These are phyloP conservation scores for Diorhabda carinulata DNA, from an alignment of 1,140 invertebrate species.

Conservation along the genomic window DNA sequence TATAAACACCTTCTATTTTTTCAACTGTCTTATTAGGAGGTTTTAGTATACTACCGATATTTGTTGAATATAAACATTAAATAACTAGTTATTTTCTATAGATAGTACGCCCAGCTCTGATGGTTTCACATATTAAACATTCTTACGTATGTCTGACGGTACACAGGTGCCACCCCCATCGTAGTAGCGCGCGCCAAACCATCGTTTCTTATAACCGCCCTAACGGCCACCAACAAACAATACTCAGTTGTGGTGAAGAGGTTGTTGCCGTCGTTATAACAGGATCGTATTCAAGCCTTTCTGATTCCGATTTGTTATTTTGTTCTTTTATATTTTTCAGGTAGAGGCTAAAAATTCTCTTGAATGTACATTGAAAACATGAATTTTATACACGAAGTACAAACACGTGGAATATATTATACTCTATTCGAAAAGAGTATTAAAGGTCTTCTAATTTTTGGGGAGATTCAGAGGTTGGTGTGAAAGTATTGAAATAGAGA, in stretches of 20 bases:
- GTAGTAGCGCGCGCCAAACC: background rate
- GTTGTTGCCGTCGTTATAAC: background rate
- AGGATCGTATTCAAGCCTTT: background rate
- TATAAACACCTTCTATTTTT: background rate
- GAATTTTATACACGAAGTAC: too few species aligned
- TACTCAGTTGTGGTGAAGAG: background rate
- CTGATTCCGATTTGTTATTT: too few species aligned
- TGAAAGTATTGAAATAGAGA: too few species aligned
- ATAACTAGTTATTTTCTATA: background rate
- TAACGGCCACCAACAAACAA: slow-evolving; percentile 5
- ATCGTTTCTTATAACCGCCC: slow-evolving; percentile 3
- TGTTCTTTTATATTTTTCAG: too few species aligned
- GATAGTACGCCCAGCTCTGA: background rate
- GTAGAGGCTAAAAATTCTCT: too few species aligned
- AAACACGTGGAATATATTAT: too few species aligned
- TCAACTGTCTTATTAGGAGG: too few species aligned
- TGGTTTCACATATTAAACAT: background rate
- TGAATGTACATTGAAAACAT: too few species aligned
- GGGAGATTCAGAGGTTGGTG: too few species aligned
- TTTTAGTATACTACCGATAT: too few species aligned
- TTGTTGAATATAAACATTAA: background rate
- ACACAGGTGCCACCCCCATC: slow-evolving; percentile 10
- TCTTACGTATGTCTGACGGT: background rate
- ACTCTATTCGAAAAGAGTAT: too few species aligned
- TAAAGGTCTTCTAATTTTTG: too few species aligned